A percentile compares a stretch with the other conserved stretches of the same genome.
Evolutionary conservation across 1,140 invertebrate species (phyloP).

Genomic region (Macrotrachela quadricornifera): DNA sequence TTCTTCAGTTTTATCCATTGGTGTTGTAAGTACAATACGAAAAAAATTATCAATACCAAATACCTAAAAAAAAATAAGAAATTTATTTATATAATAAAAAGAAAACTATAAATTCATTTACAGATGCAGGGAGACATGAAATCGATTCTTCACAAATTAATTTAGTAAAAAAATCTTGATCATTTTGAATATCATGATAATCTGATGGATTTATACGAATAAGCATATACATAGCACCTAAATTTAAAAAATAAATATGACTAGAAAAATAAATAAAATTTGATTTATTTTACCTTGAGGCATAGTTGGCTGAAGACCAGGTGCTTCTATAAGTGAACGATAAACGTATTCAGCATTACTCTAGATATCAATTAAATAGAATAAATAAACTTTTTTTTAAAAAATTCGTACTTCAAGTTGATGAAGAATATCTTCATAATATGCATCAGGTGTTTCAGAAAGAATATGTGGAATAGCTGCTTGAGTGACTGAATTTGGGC

Average conservation of each 20-base stretch:
- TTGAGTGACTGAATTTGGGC: slow-evolving; percentile 71
- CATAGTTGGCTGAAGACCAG: slow-evolving; percentile 71
- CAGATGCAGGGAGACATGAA: slow-evolving; percentile 81
- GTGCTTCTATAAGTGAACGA: slow-evolving; percentile 43
- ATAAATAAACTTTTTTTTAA: too few relatives aligned
- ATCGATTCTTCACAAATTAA: slow-evolving; percentile 82
- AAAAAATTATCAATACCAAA: slow-evolving; percentile 47
- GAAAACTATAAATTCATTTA: slow-evolving; percentile 27
- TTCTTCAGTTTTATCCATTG: slow-evolving; percentile 51
- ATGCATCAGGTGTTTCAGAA: slow-evolving; percentile 54
- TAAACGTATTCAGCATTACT: slow-evolving; percentile 59
- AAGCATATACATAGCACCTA: slow-evolving; percentile 98
- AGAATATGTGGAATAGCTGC: slow-evolving; percentile 72
- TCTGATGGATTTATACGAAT: slow-evolving; percentile 51
- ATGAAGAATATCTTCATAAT: slow-evolving; percentile 51
- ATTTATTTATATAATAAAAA: not conserved
- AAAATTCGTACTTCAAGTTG: not conserved
- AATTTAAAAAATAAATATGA: not conserved
- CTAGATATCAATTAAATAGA: slow-evolving; percentile 33
- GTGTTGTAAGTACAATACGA: slow-evolving; percentile 68
- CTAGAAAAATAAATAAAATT: too few relatives aligned
- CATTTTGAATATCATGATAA: slow-evolving; percentile 59
- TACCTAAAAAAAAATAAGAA: not conserved
- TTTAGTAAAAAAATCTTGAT: slow-evolving; percentile 63
- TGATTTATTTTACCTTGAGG: slow-evolving; percentile 32